These are phyloP conservation scores for Microtus richardsoni DNA, from an alignment of 2,113 vertebrate species.

Conservation along the genomic window DNA sequence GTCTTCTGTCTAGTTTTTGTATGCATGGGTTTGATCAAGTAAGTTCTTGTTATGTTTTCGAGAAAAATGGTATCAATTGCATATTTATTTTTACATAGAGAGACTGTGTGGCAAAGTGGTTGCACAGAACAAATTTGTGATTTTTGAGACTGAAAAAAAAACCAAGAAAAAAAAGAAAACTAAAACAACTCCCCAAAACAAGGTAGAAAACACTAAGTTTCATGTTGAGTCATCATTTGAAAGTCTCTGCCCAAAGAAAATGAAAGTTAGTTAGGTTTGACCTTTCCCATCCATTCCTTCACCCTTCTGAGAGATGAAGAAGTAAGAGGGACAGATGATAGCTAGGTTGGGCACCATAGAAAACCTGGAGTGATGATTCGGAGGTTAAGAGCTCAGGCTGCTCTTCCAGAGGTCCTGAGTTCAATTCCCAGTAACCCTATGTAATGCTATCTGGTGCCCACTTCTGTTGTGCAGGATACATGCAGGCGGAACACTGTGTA, in stretches of 20 bases:
- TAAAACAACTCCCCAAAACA: background rate
- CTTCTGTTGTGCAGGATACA: background rate
- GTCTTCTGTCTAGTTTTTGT: background rate
- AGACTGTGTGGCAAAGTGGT: background rate
- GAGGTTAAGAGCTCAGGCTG: background rate
- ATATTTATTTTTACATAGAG: background rate
- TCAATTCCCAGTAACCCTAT: background rate
- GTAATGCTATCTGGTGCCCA: background rate
- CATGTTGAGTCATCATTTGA: background rate
- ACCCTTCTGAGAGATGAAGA: constrained; percentile 1
- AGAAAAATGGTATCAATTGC: background rate
- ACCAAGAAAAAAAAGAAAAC: background rate
- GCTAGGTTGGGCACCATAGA: background rate
- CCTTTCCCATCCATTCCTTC: background rate
- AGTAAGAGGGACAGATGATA: background rate
- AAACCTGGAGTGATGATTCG: background rate
- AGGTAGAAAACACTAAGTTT: background rate
- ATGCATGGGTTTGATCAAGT: background rate
- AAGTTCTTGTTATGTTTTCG: constrained; percentile 10
- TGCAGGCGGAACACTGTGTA: background rate
- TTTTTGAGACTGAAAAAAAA: background rate
- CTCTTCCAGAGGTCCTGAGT: background rate
- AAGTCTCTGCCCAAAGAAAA: background rate
- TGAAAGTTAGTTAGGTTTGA: background rate
- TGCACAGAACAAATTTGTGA: background rate